These are phyloP conservation scores for Oxystoma pomonae DNA, from an alignment of 2,888 invertebrate species.

Conservation along the genomic window DNA sequence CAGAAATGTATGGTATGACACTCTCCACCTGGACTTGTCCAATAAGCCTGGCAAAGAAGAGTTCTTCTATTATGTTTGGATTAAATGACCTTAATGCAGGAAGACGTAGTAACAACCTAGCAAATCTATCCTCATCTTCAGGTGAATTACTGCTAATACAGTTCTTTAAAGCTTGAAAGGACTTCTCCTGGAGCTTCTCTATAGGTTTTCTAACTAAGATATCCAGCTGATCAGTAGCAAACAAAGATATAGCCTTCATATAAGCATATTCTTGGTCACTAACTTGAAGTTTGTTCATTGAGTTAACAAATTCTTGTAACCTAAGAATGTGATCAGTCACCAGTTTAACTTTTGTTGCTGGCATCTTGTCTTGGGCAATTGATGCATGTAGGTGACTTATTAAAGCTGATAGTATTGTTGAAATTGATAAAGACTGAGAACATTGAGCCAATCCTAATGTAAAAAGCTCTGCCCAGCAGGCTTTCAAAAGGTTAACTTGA, in stretches of 20 bases:
- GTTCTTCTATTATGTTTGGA: constrained; percentile 77
- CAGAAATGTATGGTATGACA: constrained; percentile 83
- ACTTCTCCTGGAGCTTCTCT: constrained; percentile 59
- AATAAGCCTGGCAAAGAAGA: constrained; percentile 88
- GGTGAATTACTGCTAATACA: constrained; percentile 48
- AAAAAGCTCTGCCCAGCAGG: constrained; percentile 91
- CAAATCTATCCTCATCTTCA: constrained; percentile 54
- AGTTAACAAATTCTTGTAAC: constrained; percentile 76
- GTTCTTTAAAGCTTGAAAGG: constrained; percentile 55
- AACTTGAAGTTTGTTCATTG: constrained; percentile 76
- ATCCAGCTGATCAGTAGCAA: constrained; percentile 52
- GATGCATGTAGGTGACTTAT: constrained; percentile 75
- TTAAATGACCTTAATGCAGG: constrained; percentile 69
- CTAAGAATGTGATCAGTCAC: constrained; percentile 77
- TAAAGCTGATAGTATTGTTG: constrained; percentile 78
- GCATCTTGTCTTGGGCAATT: constrained; percentile 70
- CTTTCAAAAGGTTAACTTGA: constrained; percentile 54
- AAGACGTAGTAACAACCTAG: constrained; percentile 63
- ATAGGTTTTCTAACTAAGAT: constrained; percentile 50
- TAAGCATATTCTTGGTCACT: constrained; percentile 84
- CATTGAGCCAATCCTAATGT: constrained; percentile 87
- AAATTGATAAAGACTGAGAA: constrained; percentile 70
- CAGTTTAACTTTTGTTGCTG: constrained; percentile 65
- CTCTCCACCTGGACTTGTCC: constrained; percentile 94
- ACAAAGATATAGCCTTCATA: constrained; percentile 74